phyloP scores from a whole-genome alignment of 2,888 invertebrate species.

The Ernsta delagoae region DNA sequence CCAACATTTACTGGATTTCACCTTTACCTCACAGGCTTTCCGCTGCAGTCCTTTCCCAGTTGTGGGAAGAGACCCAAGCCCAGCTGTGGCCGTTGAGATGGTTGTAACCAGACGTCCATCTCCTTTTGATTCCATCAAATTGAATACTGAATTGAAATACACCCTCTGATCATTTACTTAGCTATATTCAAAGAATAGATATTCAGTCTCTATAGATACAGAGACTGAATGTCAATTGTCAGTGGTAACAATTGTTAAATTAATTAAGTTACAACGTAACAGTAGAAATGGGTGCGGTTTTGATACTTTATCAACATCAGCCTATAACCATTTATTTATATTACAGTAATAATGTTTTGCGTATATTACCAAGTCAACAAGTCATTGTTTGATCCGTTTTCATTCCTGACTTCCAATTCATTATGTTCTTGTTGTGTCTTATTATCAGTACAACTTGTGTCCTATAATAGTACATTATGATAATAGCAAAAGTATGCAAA shows the following conservation, averaged over 20 bases:
- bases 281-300: constrained; percentile 2
- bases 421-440: constrained; percentile 19
- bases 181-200: too few species aligned
- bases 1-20: too few species aligned
- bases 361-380: constrained; percentile 1
- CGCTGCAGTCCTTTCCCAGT: not conserved
- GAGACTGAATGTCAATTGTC: too few species aligned
- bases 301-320: not conserved
- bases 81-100: too few species aligned
- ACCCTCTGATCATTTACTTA: too few species aligned
- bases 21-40: too few species aligned
- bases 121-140: too few species aligned
- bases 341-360: not conserved
- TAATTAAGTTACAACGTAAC: not conserved
- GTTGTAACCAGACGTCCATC: too few species aligned
- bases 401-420: constrained; percentile 16
- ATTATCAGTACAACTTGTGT: constrained; percentile 20
- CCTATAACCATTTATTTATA: not conserved
- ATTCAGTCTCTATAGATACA: too few species aligned
- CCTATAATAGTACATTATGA: constrained; percentile 24
- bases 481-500: constrained; percentile 33
- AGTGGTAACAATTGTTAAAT: too few species aligned
- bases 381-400: constrained; percentile 11
- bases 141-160: too few species aligned
- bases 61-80: too few species aligned